Conservation (phyloP, 2,113 vertebrate genomes). For the Verasper variegatus region DNA sequence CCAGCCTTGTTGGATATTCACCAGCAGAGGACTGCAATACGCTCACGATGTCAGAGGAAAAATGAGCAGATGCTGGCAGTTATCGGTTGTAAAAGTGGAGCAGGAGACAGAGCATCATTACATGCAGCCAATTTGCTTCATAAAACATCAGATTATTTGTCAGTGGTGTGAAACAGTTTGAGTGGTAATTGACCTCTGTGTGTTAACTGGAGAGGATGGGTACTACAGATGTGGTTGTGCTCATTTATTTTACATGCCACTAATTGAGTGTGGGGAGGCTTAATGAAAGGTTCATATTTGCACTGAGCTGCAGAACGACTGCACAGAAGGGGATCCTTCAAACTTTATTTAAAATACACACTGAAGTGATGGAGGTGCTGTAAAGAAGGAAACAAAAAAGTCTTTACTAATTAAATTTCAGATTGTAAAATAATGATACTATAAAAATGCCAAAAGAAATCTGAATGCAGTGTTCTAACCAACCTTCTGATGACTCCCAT, state of each 20-base stretch:
- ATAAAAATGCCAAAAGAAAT: no score
- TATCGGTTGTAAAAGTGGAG: conserved; percentile 8
- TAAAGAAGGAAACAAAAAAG: background rate
- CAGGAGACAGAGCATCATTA: conserved; percentile 1
- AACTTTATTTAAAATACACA: background rate
- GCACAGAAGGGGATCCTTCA: no score
- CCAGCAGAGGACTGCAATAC: conserved; percentile 20
- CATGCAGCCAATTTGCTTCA: conserved; percentile 5
- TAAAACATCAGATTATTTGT: background rate
- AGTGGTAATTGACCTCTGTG: conserved; percentile 5
- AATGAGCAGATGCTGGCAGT: conserved; percentile 2
- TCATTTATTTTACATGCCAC: background rate
- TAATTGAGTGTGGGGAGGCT: background rate
- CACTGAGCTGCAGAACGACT: background rate
- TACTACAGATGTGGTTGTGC: background rate
- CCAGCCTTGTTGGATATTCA: background rate
- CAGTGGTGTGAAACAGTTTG: background rate
- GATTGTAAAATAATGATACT: background rate
- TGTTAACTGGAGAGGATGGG: background rate
- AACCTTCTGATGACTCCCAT: no score
- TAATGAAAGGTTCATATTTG: background rate
- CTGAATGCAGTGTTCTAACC: no score
- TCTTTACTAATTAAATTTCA: background rate
- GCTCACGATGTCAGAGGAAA: conserved; percentile 12
- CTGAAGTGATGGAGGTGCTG: background rate